Evolutionary conservation across 2,888 invertebrate genomes (phyloP).

Genomic region (Cantharis lateralis): DNA sequence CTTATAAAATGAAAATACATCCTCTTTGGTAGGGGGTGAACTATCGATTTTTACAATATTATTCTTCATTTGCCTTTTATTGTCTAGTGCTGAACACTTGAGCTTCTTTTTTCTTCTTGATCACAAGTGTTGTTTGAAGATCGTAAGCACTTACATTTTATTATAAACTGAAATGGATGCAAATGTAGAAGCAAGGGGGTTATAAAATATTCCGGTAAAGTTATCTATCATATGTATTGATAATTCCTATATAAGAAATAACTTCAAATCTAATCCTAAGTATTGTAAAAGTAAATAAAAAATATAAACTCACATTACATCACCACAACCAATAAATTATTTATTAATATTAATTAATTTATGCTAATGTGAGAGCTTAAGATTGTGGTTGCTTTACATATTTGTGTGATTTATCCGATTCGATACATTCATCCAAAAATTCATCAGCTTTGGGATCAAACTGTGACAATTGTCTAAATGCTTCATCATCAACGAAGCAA

Average conservation of each 20-base stretch:
- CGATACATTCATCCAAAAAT: slow-evolving; percentile 71
- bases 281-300: neutral
- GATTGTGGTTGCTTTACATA: neutral
- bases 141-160: too few species aligned
- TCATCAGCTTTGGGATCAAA: slow-evolving; percentile 83
- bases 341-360: neutral
- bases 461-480: slow-evolving; percentile 84
- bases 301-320: neutral
- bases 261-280: neutral
- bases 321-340: neutral
- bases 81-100: too few species aligned
- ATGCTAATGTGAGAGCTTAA: neutral
- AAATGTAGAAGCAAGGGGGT: too few species aligned
- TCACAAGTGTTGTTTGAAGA: too few species aligned
- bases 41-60: too few species aligned
- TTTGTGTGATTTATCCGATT: slow-evolving; percentile 3
- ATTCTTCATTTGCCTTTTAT: too few species aligned
- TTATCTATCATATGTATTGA: neutral
- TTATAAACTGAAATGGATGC: too few species aligned
- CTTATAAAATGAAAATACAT: too few species aligned
- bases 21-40: too few species aligned
- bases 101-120: too few species aligned
- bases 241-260: neutral
- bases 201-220: too few species aligned
- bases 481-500: slow-evolving; percentile 97